Conservation (phyloP, 1,140 invertebrate genomes). For the Platorchestia sp. region DNA sequence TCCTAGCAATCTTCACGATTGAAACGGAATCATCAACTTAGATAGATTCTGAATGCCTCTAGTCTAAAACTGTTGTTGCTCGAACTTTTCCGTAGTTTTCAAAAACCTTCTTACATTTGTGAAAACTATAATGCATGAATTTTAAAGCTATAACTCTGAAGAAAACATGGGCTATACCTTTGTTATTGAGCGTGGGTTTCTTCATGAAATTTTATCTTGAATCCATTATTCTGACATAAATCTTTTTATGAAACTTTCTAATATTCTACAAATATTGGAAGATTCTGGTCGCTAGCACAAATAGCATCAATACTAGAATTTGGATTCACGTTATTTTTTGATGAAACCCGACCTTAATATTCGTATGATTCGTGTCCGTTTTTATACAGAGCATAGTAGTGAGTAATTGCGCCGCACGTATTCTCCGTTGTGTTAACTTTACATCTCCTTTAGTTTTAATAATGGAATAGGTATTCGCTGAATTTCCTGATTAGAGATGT, state of each 20-base stretch:
- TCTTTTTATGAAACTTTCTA: too few species aligned
- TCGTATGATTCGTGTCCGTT: neutral
- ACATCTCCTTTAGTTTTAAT: too few species aligned
- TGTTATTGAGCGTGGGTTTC: neutral
- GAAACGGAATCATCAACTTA: neutral
- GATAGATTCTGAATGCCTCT: neutral
- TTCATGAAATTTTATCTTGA: too few species aligned
- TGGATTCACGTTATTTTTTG: too few species aligned
- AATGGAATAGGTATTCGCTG: too few species aligned
- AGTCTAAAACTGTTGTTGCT: neutral
- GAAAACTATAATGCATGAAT: neutral
- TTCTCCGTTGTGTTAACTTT: neutral
- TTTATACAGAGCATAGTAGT: neutral
- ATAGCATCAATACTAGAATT: too few species aligned
- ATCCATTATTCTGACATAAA: neutral
- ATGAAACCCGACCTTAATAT: neutral
- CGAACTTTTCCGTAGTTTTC: neutral
- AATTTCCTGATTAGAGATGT: too few species aligned
- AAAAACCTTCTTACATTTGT: neutral
- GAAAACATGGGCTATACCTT: neutral
- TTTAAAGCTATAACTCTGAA: neutral
- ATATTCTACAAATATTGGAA: too few species aligned
- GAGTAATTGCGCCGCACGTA: too few species aligned
- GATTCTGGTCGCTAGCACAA: too few species aligned
- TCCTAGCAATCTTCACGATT: neutral